phyloP scores from a whole-genome alignment of 2,888 invertebrate species.

The Apotomis turbidana region DNA sequence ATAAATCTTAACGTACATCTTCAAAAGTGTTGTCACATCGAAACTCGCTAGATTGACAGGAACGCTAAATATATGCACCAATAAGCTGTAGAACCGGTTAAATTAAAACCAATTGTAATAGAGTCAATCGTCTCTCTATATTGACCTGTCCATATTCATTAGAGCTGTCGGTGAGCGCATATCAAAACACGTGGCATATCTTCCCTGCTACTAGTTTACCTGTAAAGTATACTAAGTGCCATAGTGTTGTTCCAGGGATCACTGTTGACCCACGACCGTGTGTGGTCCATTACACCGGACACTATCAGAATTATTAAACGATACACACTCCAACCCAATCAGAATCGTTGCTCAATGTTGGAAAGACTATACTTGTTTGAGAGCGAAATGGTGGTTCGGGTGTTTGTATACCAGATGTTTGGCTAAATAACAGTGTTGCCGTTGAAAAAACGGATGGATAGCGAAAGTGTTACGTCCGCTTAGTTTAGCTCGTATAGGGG shows the following conservation, averaged over 20 bases:
- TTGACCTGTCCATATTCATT: constrained; percentile 40
- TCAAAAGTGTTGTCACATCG: too few species aligned
- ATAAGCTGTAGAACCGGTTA: constrained; percentile 12
- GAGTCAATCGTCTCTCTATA: constrained; percentile 29
- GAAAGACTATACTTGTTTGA: constrained; percentile 49
- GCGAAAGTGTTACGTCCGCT: constrained; percentile 77
- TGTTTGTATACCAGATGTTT: constrained; percentile 52
- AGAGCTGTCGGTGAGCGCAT: constrained; percentile 42
- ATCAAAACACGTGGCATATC: constrained; percentile 63
- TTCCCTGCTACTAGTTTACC: constrained; percentile 76
- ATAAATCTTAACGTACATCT: too few species aligned
- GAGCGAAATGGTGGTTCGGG: constrained; percentile 42
- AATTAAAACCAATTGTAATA: constrained; percentile 25
- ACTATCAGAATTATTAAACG: constrained; percentile 47
- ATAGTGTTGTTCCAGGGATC: constrained; percentile 79
- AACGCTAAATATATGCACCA: background rate
- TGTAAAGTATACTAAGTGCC: constrained; percentile 80
- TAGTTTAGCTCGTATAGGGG: constrained; percentile 66
- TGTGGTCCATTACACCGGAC: constrained; percentile 71
- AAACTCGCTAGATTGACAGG: too few species aligned
- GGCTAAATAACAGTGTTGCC: constrained; percentile 70
- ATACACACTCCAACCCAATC: constrained; percentile 46
- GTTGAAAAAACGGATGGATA: constrained; percentile 68
- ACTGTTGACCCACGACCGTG: constrained; percentile 77
- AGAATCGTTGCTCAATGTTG: constrained; percentile 50